Percentiles rank a stretch among this genome's conserved stretches.
Evolutionary conservation across 1,140 invertebrate genomes (phyloP).

Genomic region (Panagrolaimus sp.): DNA sequence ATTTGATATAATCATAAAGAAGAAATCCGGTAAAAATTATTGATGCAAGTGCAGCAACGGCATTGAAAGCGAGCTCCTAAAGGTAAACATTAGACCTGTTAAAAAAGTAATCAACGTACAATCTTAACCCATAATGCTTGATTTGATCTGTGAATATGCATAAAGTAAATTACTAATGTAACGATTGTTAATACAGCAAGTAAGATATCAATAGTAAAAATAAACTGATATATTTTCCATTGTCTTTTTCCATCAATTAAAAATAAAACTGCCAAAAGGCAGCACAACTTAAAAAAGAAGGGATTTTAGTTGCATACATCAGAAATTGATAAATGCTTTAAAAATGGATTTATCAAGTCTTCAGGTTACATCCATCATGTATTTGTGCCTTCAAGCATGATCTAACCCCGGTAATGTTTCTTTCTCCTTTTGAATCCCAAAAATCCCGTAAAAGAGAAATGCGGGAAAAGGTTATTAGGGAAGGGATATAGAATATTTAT

Average conservation of each 20-base stretch:
- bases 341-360: background rate
- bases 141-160: conserved; percentile 31
- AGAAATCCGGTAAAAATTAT: conserved; percentile 32
- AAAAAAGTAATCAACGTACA: conserved; percentile 28
- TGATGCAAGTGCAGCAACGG: conserved; percentile 30
- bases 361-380: background rate
- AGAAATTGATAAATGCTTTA: background rate
- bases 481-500: no score
- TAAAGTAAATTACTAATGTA: conserved; percentile 38
- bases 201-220: conserved; percentile 39
- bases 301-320: conserved; percentile 9
- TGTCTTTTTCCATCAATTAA: conserved; percentile 41
- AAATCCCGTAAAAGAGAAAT: no score
- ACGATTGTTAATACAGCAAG: conserved; percentile 36
- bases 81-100: conserved; percentile 13
- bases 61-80: conserved; percentile 41
- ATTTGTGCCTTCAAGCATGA: background rate
- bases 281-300: conserved; percentile 40
- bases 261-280: conserved; percentile 38
- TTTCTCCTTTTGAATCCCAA: no score
- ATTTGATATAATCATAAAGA: conserved; percentile 37
- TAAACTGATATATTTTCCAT: conserved; percentile 41
- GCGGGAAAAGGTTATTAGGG: no score
- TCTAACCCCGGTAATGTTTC: no score
- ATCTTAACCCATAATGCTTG: conserved; percentile 36